Percentiles rank a stretch among this genome's conserved stretches.
Conservation (phyloP, 2,888 invertebrate species). For the Neoascia interrupta region DNA sequence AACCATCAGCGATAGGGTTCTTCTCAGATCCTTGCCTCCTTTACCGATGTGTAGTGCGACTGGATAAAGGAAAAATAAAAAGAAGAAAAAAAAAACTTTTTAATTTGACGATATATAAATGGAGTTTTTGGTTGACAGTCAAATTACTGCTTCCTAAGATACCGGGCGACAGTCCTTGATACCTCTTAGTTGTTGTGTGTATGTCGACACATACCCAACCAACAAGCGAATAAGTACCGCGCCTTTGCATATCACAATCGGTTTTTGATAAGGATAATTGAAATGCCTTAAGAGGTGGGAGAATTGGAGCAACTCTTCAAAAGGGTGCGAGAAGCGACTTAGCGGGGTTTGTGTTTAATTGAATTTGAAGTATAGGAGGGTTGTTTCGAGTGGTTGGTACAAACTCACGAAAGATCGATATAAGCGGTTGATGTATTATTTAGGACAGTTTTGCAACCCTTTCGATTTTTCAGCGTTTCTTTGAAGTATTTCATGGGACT, state of each 20-base stretch:
- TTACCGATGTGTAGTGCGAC: background rate
- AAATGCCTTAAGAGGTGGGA: conserved; percentile 27
- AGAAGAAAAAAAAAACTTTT: conserved; percentile 47
- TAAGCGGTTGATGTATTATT: conserved; percentile 10
- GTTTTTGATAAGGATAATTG: conserved; percentile 67
- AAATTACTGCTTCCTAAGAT: conserved; percentile 56
- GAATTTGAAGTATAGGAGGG: conserved; percentile 41
- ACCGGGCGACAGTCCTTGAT: conserved; percentile 39
- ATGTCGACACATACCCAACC: conserved; percentile 18
- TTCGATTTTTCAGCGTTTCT: too few species aligned
- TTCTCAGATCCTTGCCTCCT: background rate
- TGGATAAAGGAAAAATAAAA: too few species aligned
- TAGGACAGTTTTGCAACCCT: too few species aligned
- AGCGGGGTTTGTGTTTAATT: conserved; percentile 44
- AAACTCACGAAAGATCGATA: background rate
- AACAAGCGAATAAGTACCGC: conserved; percentile 53
- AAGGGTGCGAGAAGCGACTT: background rate
- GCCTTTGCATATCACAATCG: conserved; percentile 62
- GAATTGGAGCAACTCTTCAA: background rate
- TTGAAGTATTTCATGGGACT: too few species aligned
- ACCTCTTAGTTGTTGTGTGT: conserved; percentile 15
- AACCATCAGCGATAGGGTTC: conserved; percentile 30
- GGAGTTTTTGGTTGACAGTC: conserved; percentile 54
- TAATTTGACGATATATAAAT: conserved; percentile 64
- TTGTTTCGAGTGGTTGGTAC: background rate